Base-by-base conservation (phyloP, 2,113 vertebrate species). In the Lophotis ruficrista region DNA sequence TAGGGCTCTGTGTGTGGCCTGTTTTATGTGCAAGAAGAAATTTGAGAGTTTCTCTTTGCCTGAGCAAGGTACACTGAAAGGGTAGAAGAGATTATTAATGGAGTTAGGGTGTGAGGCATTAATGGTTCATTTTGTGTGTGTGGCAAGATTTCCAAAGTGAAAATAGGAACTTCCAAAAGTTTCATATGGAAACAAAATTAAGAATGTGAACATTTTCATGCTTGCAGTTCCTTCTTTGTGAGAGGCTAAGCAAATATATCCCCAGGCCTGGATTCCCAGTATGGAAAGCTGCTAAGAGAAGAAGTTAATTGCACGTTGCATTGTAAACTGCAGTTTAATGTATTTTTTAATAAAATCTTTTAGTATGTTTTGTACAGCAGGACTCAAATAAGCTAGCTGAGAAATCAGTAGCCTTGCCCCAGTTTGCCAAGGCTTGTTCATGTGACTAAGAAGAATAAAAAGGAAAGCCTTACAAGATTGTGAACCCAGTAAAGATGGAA, bases 371-470 rank as follows among this genome's bases (percentile, higher is more conserved):
- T 61, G 33, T 61, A 41, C 6, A 41, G 13, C 13, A 38, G 19
- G 41, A 37, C 12, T 45, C 31, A 60, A 7, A 37, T 30, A 64
- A 73, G 8, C 0, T 0, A 61, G 30, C n/a, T 68, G 41, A 53
- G 48, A 72, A 56, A n/a, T 22, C 8, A n/a, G 24, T 7, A 47
- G 37, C 20, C 11, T 71, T 62, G 16, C 4, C 6, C 2, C 20
- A 17, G 27, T 48, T 87, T 38, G 6, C 9, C 12, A 16, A n/a
- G 48, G 11, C 33, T 65, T 17, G 28, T 65, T 84, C 21, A 6
- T 5, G 13, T 30, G 15, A 33, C 27, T 33, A 17, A 48, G n/a
- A 64, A 50, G 16, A 81, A 57, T 8, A 16, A 85, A 28, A 64
- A 43, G 7, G 10, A 45, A 60, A 73, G 16, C 2, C 35, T 86